A percentile compares a stretch with the other conserved stretches of the same genome.
phyloP scores from a whole-genome alignment of 2,797 vertebrate genomes.

The Muscicapa striata region DNA sequence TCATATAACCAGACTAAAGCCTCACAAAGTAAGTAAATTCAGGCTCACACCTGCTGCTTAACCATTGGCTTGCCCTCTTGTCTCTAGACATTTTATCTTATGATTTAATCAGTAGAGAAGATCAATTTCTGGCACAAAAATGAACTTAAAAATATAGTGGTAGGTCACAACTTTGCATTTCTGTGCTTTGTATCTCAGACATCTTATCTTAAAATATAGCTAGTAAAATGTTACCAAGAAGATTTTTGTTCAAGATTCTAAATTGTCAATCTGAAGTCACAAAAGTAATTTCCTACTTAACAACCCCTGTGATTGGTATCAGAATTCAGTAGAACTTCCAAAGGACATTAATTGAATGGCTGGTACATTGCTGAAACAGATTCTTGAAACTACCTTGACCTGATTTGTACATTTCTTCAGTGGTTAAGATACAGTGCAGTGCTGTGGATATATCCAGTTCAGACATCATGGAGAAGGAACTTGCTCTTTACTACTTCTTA shows the following conservation, averaged over 20 bases:
- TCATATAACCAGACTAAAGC: neutral
- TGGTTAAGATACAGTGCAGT: neutral
- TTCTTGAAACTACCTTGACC: neutral
- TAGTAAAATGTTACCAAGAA: neutral
- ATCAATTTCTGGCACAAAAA: conserved; percentile 1
- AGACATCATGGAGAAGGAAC: neutral
- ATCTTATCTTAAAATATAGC: neutral
- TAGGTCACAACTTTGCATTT: neutral
- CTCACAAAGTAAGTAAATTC: neutral
- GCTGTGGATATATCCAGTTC: neutral
- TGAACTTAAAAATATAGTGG: neutral
- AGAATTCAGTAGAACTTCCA: neutral
- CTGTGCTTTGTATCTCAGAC: neutral
- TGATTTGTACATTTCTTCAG: neutral
- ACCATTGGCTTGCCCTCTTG: neutral
- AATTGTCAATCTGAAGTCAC: neutral
- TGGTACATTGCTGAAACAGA: neutral
- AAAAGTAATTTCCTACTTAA: neutral
- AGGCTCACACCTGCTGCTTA: neutral
- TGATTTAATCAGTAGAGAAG: neutral
- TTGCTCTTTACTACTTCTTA: neutral
- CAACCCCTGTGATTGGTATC: neutral
- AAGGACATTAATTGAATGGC: neutral
- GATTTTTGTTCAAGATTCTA: neutral
- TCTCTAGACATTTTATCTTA: neutral